Base-by-base conservation (phyloP, 1,140 invertebrate species). In the Thaumetopoea pityocampa region DNA sequence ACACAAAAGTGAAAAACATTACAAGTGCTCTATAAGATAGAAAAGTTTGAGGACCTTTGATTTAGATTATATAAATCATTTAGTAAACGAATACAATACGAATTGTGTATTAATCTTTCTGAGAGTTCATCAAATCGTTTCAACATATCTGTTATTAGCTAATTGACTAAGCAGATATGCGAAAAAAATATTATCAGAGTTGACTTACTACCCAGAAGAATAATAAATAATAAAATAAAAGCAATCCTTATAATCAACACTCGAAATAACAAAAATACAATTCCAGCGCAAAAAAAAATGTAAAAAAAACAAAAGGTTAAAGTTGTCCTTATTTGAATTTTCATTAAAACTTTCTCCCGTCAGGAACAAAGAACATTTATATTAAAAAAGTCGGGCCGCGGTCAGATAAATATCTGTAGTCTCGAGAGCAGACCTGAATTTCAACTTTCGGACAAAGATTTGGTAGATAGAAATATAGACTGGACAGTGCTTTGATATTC, bases 311-410 rank as follows among this genome's bases (percentile, higher is more conserved):
- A 67, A 79, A 82, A 80, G 73, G 78, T 71, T 78, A 64, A 82
- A 82, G 78, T 82, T 82, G 73, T 80, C 76, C 76, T 80, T 83
- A 80, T 83, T 83, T 83, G 79, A 83, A 83, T 83, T 83, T 83
- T 83, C 79, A 83, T 83, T 83, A 83, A 83, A 83, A 83, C 72
- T 83, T 83, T 83, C 69, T 74, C 74, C 72, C 76, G 76, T 83
- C 79, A 83, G 59, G 76, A 77, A 83, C 79, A 83, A 83, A 83
- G 79, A 83, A 83, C 79, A 80, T 83, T 83, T 83, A 83, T 83
- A 83, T 83, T 83, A 83, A 83, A 83, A 83, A 83, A 80, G 64
- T 80, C 76, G 55, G 68, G 66, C 67, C 68, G 60, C 67, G 74
- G 79, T 74, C 79, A 79, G 79, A 83, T 83, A 83, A 81, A 81